Evolutionary conservation across 2,113 vertebrate genomes (phyloP).

Genomic region (Macquaria australasica): DNA sequence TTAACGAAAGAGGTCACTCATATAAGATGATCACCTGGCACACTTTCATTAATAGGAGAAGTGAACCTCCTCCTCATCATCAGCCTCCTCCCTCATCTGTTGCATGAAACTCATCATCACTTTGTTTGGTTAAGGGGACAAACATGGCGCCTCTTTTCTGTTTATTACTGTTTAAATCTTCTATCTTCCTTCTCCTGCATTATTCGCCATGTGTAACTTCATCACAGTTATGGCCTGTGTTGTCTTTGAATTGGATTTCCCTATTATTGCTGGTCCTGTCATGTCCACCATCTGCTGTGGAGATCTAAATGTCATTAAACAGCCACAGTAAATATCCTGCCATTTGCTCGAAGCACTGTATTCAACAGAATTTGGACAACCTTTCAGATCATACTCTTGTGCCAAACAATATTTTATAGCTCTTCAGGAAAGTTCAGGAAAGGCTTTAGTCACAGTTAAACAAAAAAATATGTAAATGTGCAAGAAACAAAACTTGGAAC

Average conservation of each 20-base stretch:
- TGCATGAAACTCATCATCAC: neutral
- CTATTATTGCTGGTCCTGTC: conserved; percentile 21
- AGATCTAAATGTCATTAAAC: conserved; percentile 60
- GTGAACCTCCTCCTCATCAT: neutral
- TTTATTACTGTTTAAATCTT: neutral
- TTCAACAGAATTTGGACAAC: conserved; percentile 15
- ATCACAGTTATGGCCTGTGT: neutral
- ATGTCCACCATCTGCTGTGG: conserved; percentile 55
- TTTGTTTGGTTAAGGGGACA: conserved; percentile 3
- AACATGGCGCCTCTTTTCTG: neutral
- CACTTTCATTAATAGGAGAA: neutral
- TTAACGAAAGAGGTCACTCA: conserved; percentile 38
- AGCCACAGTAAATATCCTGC: conserved; percentile 34
- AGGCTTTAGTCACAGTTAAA: conserved; percentile 7
- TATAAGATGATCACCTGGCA: conserved; percentile 18
- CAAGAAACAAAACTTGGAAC: neutral
- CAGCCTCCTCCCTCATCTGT: neutral
- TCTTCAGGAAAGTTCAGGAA: conserved; percentile 11
- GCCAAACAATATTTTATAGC: conserved; percentile 1
- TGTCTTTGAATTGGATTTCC: conserved; percentile 37
- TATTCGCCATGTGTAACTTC: conserved; percentile 17
- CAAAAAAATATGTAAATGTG: neutral
- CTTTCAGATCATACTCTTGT: neutral
- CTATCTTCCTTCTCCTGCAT: neutral
- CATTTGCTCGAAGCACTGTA: conserved; percentile 26